Percentiles rank a stretch among this genome's conserved stretches.
Evolutionary conservation across 1,140 invertebrate genomes (phyloP).

Genomic region (Phenacoccus solenopsis): DNA sequence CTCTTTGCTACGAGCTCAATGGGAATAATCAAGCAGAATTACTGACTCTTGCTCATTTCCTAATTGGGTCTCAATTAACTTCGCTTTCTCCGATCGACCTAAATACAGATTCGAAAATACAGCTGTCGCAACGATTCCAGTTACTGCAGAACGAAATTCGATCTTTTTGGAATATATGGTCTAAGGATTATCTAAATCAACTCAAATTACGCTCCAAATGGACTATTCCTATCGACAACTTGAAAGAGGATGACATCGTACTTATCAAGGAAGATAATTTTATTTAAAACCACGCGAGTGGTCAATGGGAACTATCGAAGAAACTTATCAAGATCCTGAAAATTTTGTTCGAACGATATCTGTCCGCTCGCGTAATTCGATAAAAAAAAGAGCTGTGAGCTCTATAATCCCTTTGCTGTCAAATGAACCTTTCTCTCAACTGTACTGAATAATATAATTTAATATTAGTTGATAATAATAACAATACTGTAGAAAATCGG

Average conservation of each 20-base stretch:
- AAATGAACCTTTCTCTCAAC: no score
- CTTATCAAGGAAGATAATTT: slow-evolving; percentile 23
- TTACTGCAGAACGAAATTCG: slow-evolving; percentile 22
- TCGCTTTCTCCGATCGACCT: slow-evolving; percentile 11
- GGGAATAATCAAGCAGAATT: slow-evolving; percentile 26
- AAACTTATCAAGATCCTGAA: slow-evolving; percentile 26
- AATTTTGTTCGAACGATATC: slow-evolving; percentile 21
- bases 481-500: no score
- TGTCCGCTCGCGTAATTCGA: background rate
- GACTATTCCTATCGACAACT: slow-evolving; percentile 15
- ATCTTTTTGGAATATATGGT: slow-evolving; percentile 30
- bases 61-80: slow-evolving; percentile 23
- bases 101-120: no score
- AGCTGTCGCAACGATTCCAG: slow-evolving; percentile 24
- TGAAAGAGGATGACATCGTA: slow-evolving; percentile 25
- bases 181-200: slow-evolving; percentile 27
- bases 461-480: no score
- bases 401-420: background rate
- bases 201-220: slow-evolving; percentile 29
- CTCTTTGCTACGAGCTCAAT: slow-evolving; percentile 23
- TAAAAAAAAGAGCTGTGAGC: background rate
- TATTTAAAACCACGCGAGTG: slow-evolving; percentile 24
- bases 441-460: no score
- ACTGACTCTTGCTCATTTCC: slow-evolving; percentile 30
- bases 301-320: slow-evolving; percentile 26